These are phyloP conservation scores for Phoxinus phoxinus DNA, from an alignment of 2,113 vertebrate genomes.

Conservation along the genomic window DNA sequence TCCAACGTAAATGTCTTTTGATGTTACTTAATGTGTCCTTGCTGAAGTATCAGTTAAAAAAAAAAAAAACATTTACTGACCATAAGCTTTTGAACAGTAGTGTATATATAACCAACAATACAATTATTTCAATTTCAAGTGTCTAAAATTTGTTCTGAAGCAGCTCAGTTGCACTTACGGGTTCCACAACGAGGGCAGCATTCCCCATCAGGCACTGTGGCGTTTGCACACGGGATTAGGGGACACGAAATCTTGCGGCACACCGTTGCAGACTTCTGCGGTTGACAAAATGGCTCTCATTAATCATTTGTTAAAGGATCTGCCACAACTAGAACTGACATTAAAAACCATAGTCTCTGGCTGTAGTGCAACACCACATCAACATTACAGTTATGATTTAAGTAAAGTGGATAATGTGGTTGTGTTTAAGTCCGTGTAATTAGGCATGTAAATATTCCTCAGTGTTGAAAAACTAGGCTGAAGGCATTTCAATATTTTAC, in stretches of 20 bases:
- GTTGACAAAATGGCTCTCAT: constrained; percentile 7
- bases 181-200: constrained; percentile 95
- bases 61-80: no score
- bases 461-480: background rate
- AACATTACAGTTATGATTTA: background rate
- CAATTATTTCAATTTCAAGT: background rate
- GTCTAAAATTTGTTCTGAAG: background rate
- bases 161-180: constrained; percentile 81
- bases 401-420: background rate
- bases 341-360: background rate
- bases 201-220: constrained; percentile 94
- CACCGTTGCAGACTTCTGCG: constrained; percentile 91
- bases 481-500: background rate
- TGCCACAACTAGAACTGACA: background rate
- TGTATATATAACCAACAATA: background rate
- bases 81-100: background rate
- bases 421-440: constrained; percentile 43
- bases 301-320: background rate
- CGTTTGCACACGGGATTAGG: constrained; percentile 92
- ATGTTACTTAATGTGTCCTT: background rate
- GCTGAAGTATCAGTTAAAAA: background rate
- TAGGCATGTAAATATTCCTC: constrained; percentile 43
- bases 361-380: constrained; percentile 27
- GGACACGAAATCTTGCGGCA: constrained; percentile 97
- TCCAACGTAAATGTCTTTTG: no score